These are phyloP conservation scores for Calephelis virginiensis DNA, from an alignment of 1,140 invertebrate genomes.

Conservation along the genomic window DNA sequence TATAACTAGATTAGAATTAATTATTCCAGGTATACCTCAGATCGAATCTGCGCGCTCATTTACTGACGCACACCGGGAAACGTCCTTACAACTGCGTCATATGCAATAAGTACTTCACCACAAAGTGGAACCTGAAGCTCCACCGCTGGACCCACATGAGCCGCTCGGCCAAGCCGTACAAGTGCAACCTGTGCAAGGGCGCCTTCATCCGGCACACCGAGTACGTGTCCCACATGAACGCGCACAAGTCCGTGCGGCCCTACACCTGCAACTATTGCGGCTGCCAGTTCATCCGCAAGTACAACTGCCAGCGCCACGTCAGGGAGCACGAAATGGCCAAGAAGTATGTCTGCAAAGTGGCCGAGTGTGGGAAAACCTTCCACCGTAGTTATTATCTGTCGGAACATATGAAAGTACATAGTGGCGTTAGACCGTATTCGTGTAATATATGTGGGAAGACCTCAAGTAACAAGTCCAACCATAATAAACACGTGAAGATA, in stretches of 20 bases:
- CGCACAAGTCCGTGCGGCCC: slow-evolving; percentile 88
- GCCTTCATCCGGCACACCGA: slow-evolving; percentile 89
- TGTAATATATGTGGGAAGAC: slow-evolving; percentile 93
- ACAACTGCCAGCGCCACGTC: slow-evolving; percentile 94
- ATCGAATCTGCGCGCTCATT: slow-evolving; percentile 88
- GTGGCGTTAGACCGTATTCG: slow-evolving; percentile 88
- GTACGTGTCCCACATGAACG: slow-evolving; percentile 90
- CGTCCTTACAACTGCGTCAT: slow-evolving; percentile 88
- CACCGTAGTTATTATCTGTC: slow-evolving; percentile 92
- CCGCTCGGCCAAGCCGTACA: slow-evolving; percentile 89
- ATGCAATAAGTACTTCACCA: slow-evolving; percentile 91
- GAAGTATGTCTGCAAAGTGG: slow-evolving; percentile 90
- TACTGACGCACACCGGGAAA: slow-evolving; percentile 87
- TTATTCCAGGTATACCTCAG: slow-evolving; percentile 82
- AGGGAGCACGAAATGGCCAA: slow-evolving; percentile 94
- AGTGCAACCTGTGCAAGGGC: slow-evolving; percentile 90
- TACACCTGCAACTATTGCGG: slow-evolving; percentile 96
- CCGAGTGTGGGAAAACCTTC: slow-evolving; percentile 89
- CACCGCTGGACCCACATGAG: slow-evolving; percentile 94
- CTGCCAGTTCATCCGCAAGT: slow-evolving; percentile 94
- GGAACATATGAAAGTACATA: slow-evolving; percentile 92
- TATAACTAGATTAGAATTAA: too few species aligned
- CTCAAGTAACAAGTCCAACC: slow-evolving; percentile 92
- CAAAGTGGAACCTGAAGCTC: slow-evolving; percentile 92
- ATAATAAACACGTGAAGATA: slow-evolving; percentile 92